Evolutionary conservation across 2,888 invertebrate genomes (phyloP).

Genomic region (Clepsis dumicolana): DNA sequence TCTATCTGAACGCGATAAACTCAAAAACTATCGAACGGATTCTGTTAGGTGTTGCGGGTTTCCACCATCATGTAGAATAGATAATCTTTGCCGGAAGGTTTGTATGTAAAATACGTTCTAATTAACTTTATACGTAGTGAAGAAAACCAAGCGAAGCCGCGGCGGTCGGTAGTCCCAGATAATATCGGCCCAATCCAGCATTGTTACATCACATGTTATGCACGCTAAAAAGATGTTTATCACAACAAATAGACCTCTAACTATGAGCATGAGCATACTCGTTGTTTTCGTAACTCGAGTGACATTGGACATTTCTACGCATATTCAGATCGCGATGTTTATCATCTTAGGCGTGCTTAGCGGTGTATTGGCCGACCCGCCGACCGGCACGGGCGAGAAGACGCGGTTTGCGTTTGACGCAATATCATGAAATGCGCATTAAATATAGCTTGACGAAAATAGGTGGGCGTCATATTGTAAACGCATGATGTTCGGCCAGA

Average conservation of each 20-base stretch:
- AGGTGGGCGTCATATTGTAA: conserved; percentile 75
- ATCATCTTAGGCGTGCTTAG: conserved; percentile 21
- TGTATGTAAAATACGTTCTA: too few species aligned
- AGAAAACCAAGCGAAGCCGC: too few species aligned
- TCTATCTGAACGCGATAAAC: too few species aligned
- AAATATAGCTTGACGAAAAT: conserved; percentile 73
- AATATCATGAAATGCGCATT: conserved; percentile 65
- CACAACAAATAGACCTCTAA: conserved; percentile 53
- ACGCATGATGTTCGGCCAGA: conserved; percentile 64
- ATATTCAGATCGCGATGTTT: conserved; percentile 53
- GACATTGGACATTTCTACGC: conserved; percentile 52
- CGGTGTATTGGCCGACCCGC: conserved; percentile 32
- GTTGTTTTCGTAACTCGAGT: conserved; percentile 56
- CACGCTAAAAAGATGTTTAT: conserved; percentile 22
- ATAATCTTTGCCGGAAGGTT: too few species aligned
- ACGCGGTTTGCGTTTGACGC: conserved; percentile 59
- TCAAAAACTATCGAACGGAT: too few species aligned
- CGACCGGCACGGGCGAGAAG: conserved; percentile 44
- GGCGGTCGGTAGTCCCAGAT: too few species aligned
- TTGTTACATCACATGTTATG: conserved; percentile 19
- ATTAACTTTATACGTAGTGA: too few species aligned
- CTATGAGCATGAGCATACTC: conserved; percentile 46
- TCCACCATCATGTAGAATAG: too few species aligned
- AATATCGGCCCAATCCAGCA: not conserved
- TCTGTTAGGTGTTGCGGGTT: too few species aligned